Percentiles rank a stretch among this genome's conserved stretches.
phyloP scores from a whole-genome alignment of 2,888 invertebrate species.

The Alentia gelatinosa region DNA sequence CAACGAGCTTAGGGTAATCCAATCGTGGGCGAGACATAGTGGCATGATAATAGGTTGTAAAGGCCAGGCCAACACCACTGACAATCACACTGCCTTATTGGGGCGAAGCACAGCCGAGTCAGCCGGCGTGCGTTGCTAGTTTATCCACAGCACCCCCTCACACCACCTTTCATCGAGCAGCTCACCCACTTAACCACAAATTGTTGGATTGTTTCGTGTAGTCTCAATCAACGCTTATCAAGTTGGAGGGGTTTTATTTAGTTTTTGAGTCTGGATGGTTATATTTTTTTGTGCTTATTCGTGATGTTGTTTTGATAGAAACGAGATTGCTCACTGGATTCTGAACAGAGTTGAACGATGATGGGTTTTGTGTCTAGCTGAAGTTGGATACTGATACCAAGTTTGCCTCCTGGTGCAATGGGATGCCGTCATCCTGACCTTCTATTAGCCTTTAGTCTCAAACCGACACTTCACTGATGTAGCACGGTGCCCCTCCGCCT shows the following conservation, averaged over 20 bases:
- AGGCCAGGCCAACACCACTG: conserved; percentile 31
- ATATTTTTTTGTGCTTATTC: background rate
- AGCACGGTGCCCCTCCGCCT: background rate
- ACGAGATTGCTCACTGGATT: no score
- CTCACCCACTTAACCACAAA: background rate
- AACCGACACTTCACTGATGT: background rate
- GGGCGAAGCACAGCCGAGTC: background rate
- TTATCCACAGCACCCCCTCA: background rate
- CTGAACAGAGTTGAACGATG: no score
- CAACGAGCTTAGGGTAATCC: conserved; percentile 19
- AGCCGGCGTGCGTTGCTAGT: background rate
- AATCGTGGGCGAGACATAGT: conserved; percentile 31
- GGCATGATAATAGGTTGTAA: conserved; percentile 46
- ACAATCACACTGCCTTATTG: background rate
- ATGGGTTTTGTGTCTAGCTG: no score
- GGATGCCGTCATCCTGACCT: background rate
- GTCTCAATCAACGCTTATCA: background rate
- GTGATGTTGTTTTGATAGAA: background rate
- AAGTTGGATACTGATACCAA: no score
- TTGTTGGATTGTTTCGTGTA: background rate
- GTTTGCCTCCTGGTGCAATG: background rate
- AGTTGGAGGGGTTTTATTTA: background rate
- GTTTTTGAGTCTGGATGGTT: no score
- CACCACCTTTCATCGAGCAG: background rate
- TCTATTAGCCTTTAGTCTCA: conserved; percentile 15